Evolutionary conservation across 1,140 invertebrate species (phyloP).

Genomic region (Pogonomyrmex californicus): DNA sequence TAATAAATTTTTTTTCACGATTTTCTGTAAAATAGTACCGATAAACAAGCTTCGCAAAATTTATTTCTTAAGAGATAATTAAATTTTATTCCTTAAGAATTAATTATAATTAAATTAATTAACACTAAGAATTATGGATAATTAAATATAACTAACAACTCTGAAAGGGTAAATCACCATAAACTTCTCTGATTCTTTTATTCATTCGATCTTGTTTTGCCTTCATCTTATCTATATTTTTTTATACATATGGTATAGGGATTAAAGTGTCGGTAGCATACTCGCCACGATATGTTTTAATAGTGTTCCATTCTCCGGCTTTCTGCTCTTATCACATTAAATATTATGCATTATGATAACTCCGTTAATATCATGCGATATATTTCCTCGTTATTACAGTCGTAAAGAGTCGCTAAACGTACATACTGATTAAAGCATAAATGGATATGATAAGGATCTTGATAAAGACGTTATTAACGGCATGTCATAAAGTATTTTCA

Average conservation of each 20-base stretch:
- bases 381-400: slow-evolving; percentile 28
- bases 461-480: slow-evolving; percentile 42
- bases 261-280: neutral
- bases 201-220: neutral
- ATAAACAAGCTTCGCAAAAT: slow-evolving; percentile 6
- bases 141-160: slow-evolving; percentile 4
- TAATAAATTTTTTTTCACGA: neutral
- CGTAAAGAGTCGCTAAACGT: slow-evolving; percentile 19
- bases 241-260: neutral
- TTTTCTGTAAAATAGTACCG: neutral
- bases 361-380: slow-evolving; percentile 8
- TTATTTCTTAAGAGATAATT: neutral
- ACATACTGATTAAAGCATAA: slow-evolving; percentile 34
- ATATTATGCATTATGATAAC: slow-evolving; percentile 11
- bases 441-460: slow-evolving; percentile 33
- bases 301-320: neutral
- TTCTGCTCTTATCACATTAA: neutral
- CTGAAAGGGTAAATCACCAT: neutral
- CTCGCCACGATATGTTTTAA: neutral
- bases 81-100: too few species aligned
- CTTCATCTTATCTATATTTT: neutral
- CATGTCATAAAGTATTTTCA: slow-evolving; percentile 17
- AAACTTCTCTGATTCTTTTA: neutral
- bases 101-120: too few species aligned
- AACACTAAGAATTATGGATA: neutral